Evolutionary conservation across 37 sponge, comb jelly and placozoan genomes (phyloP), one percentile per base, ranked within the genome.

Genomic region (Diacarnus erythraeanus): DNA sequence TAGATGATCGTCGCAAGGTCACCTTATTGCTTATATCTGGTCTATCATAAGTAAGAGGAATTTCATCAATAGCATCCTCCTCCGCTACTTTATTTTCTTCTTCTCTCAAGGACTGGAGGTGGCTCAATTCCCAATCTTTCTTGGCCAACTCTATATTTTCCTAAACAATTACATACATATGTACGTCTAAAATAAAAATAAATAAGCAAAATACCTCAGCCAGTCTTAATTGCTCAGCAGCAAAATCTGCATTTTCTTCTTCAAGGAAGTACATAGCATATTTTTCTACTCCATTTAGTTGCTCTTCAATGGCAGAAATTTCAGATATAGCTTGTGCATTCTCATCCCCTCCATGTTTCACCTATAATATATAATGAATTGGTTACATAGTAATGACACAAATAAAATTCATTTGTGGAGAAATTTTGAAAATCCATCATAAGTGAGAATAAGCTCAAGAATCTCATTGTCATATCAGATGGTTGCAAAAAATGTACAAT

Each of bases 101-200:
- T 39, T 90, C 87, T 51, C 80, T 74, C 47, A 94, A 68, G n/a
- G 81, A 69, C 42, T 90, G 84, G 27, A 94, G 59, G 58, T 94
- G 94, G 64, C 91, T 76, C 44, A 94, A 69, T 38, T 94, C 94
- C 94, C 94, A 94, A 34, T 84, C 87, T 73, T 94, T 94, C 80
- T 94, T 94, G 38, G 89, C 91, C 51, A 61, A 69, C 54, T 94
- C 85, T 36, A 94, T 89, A 65, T 84, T 83, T 43, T 77, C 77
- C 94, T 94, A 57, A 1, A 63, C 8, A 5, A 63, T 63, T n/a
- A 9, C 31, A 12, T 15, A 12, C 10, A 4, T 8, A 12, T 35
- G 23, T 21, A 43, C 39, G 42, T 5, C 3, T 5, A 72, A 6
- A 43, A 72, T 21, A 31, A 3, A 43, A 43, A 72, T 25, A 43